These are phyloP conservation scores for Coelinius sp. DNA, from an alignment of 2,888 invertebrate genomes.

Conservation along the genomic window DNA sequence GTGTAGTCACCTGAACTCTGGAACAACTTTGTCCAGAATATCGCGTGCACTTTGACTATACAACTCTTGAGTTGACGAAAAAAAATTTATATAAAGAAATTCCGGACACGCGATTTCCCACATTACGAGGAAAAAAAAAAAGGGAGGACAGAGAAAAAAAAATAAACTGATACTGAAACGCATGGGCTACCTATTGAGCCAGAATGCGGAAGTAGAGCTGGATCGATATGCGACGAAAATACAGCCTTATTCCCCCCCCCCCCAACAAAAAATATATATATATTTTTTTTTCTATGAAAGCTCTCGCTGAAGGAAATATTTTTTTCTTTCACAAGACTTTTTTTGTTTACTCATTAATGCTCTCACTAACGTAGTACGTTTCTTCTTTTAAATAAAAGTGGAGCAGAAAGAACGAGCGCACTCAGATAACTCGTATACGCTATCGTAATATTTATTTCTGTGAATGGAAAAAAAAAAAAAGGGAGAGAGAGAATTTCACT, in stretches of 20 bases:
- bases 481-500: neutral
- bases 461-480: neutral
- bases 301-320: conserved; percentile 31
- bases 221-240: conserved; percentile 32
- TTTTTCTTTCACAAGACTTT: conserved; percentile 31
- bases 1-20: conserved; percentile 39
- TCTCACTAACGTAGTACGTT: neutral
- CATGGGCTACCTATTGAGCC: conserved; percentile 28
- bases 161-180: conserved; percentile 36
- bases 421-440: conserved; percentile 23
- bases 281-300: neutral
- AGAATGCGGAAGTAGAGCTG: conserved; percentile 37
- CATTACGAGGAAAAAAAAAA: conserved; percentile 26
- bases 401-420: neutral
- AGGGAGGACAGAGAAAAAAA: conserved; percentile 11
- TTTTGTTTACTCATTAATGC: conserved; percentile 17
- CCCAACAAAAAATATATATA: neutral
- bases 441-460: neutral
- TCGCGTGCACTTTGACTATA: neutral
- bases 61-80: neutral
- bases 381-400: conserved; percentile 32
- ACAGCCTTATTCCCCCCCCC: neutral
- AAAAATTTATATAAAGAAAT: conserved; percentile 24
- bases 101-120: conserved; percentile 31
- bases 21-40: conserved; percentile 40